Evolutionary conservation across 1,140 invertebrate species (phyloP).

Genomic region (Drosophila virilis): DNA sequence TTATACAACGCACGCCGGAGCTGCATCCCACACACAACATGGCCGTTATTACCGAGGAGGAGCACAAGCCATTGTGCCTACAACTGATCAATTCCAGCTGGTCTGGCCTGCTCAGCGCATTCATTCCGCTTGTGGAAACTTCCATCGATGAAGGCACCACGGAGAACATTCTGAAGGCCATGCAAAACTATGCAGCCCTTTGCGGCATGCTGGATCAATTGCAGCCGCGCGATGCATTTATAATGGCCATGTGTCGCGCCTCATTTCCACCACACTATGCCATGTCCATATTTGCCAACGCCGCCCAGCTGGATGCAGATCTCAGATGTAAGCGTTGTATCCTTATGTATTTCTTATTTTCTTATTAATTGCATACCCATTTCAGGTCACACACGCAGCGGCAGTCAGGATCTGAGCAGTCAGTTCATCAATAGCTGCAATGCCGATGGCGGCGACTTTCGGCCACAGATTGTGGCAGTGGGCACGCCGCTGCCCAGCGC

Average conservation of each 20-base stretch:
- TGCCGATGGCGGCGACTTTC: constrained; percentile 86
- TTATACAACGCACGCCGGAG: constrained; percentile 78
- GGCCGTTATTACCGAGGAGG: constrained; percentile 85
- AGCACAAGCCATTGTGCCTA: constrained; percentile 86
- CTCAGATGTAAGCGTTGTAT: constrained; percentile 68
- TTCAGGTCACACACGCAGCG: constrained; percentile 77
- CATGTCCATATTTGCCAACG: constrained; percentile 89
- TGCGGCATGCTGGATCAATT: constrained; percentile 90
- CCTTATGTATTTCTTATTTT: too few relatives aligned
- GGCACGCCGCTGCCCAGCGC: constrained; percentile 95
- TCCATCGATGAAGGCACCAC: constrained; percentile 96
- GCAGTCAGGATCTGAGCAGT: constrained; percentile 85
- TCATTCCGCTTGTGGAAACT: constrained; percentile 96
- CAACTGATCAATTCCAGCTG: constrained; percentile 97
- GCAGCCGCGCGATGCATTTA: constrained; percentile 94
- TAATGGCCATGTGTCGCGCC: constrained; percentile 96
- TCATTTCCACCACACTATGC: constrained; percentile 98
- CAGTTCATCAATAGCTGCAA: constrained; percentile 86
- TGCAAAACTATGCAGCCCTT: constrained; percentile 93
- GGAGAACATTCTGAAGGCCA: constrained; percentile 95
- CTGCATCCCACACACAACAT: constrained; percentile 77
- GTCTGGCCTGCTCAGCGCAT: constrained; percentile 95
- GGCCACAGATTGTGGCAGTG: constrained; percentile 97
- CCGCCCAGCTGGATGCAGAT: constrained; percentile 66
- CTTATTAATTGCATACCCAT: not conserved